Evolutionary conservation across 2,797 vertebrate genomes (phyloP).

Genomic region (Lacerta viridis): DNA sequence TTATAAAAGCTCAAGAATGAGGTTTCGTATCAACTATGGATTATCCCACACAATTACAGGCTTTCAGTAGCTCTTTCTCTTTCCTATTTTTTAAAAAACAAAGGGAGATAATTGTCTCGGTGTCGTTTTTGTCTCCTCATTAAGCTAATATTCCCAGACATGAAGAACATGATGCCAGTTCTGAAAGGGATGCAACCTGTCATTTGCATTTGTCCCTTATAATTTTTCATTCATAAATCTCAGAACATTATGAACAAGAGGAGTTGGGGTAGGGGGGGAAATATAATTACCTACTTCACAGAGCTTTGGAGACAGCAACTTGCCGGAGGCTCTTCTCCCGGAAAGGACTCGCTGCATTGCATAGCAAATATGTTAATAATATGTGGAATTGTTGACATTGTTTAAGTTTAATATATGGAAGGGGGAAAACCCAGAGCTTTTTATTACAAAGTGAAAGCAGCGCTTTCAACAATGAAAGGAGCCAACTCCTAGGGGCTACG

Average conservation of each 20-base stretch:
- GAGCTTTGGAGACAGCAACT: slow-evolving; percentile 15
- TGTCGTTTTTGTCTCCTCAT: slow-evolving; percentile 17
- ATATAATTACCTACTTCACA: slow-evolving; percentile 26
- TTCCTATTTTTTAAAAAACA: not conserved
- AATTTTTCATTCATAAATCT: slow-evolving; percentile 25
- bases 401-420: not conserved
- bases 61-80: not conserved
- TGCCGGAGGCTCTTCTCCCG: slow-evolving; percentile 20
- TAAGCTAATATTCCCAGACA: slow-evolving; percentile 25
- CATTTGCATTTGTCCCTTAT: slow-evolving; percentile 9
- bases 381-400: not conserved
- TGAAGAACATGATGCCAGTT: not conserved
- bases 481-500: no score
- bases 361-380: slow-evolving; percentile 33
- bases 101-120: not conserved
- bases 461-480: not conserved
- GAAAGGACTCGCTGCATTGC: slow-evolving; percentile 9
- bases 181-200: slow-evolving; percentile 1
- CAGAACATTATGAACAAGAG: slow-evolving; percentile 1
- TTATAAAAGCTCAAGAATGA: not conserved
- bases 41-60: not conserved
- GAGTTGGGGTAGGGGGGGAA: not conserved
- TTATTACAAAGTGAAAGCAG: slow-evolving; percentile 26
- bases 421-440: slow-evolving; percentile 18
- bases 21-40: not conserved